A percentile compares a stretch with the other conserved stretches of the same genome.
Evolutionary conservation across 2,797 vertebrate species (phyloP).

Genomic region (Anguilla megastoma): DNA sequence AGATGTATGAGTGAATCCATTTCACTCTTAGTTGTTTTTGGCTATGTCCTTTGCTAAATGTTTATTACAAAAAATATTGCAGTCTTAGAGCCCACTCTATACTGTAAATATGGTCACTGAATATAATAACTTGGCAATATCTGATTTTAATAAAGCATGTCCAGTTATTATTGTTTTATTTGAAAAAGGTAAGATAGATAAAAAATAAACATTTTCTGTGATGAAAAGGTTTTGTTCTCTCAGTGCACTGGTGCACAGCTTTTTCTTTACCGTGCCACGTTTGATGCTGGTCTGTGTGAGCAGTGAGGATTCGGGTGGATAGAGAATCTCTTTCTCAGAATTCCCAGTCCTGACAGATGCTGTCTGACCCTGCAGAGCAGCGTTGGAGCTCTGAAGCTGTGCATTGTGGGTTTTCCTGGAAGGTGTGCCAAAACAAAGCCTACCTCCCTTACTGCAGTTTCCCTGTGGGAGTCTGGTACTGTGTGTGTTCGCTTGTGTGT

Average conservation of each 20-base stretch:
- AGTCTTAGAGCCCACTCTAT: no score
- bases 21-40: not conserved
- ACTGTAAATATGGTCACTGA: not conserved
- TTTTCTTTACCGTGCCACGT: not conserved
- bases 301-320: not conserved
- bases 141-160: no score
- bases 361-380: conserved; percentile 21
- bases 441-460: not conserved
- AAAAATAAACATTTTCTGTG: not conserved
- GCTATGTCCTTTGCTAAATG: not conserved
- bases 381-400: conserved; percentile 8
- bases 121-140: not conserved
- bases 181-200: not conserved
- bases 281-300: not conserved
- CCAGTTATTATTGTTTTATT: not conserved
- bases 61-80: no score
- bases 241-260: not conserved
- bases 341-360: conserved; percentile 14
- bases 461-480: not conserved
- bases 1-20: not conserved
- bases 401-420: conserved; percentile 28
- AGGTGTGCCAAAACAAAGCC: conserved; percentile 14
- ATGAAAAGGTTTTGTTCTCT: not conserved
- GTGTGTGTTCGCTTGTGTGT: not conserved
- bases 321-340: not conserved